phyloP scores from a whole-genome alignment of 1,140 invertebrate genomes.

The Sycobia sp. region DNA sequence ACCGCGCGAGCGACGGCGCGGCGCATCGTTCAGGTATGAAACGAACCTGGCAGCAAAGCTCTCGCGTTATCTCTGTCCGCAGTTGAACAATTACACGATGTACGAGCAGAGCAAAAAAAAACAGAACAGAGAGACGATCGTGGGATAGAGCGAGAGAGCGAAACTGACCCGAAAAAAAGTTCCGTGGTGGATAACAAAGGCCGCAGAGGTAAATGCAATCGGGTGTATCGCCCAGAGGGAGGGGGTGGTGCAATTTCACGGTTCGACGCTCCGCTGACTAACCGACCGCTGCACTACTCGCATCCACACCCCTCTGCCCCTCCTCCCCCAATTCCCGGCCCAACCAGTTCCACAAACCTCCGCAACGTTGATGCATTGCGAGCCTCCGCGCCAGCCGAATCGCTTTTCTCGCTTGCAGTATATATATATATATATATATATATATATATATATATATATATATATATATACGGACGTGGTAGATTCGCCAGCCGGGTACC shows the following conservation, averaged over 20 bases:
- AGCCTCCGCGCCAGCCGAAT: neutral
- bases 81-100: neutral
- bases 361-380: neutral
- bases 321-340: neutral
- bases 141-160: neutral
- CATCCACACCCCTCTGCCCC: neutral
- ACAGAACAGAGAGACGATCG: neutral
- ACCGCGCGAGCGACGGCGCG: too few relatives aligned
- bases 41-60: too few relatives aligned
- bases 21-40: too few relatives aligned
- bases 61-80: neutral
- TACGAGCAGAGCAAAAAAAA: neutral
- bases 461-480: too few relatives aligned
- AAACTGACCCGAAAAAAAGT: neutral
- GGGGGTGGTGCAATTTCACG: conserved; percentile 56
- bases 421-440: too few relatives aligned
- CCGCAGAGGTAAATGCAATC: conserved; percentile 29
- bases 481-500: too few relatives aligned
- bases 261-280: conserved; percentile 51
- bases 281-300: conserved; percentile 38
- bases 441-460: too few relatives aligned
- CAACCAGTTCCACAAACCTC: neutral
- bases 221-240: conserved; percentile 26
- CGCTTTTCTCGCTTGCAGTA: too few relatives aligned
- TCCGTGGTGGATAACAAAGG: conserved; percentile 21